Conservation (phyloP, 2,888 invertebrate species). For the Polietes domitor region DNA sequence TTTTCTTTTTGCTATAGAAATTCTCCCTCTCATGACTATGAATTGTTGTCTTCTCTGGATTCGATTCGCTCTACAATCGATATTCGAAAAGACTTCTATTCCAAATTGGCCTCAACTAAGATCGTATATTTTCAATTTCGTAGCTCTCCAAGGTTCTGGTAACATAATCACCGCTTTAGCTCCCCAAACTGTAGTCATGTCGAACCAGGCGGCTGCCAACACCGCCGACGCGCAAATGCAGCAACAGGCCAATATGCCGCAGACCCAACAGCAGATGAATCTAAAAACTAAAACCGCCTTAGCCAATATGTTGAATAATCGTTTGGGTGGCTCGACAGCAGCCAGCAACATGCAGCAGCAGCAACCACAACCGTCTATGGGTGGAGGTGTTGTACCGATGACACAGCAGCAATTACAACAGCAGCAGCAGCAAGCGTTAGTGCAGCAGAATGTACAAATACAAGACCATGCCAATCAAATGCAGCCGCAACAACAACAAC, state of each 20-base stretch:
- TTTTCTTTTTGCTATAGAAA: background rate
- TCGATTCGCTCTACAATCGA: background rate
- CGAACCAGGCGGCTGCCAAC: conserved; percentile 69
- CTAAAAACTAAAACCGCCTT: conserved; percentile 95
- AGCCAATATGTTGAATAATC: conserved; percentile 95
- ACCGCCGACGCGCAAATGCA: conserved; percentile 72
- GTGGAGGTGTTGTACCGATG: conserved; percentile 18
- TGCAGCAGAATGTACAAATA: conserved; percentile 76
- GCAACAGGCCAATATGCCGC: conserved; percentile 73
- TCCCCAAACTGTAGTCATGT: conserved; percentile 74
- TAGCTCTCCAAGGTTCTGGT: conserved; percentile 69
- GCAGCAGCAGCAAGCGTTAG: conserved; percentile 57
- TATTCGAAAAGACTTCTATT: background rate
- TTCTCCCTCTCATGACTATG: background rate
- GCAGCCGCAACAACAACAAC: conserved; percentile 66
- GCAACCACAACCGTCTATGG: conserved; percentile 60
- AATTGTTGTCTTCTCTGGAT: background rate
- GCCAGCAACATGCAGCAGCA: conserved; percentile 69
- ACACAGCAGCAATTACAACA: conserved; percentile 66
- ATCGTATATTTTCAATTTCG: conserved; percentile 17
- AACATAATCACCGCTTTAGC: conserved; percentile 69
- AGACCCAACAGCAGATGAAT: conserved; percentile 85
- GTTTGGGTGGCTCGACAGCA: conserved; percentile 84
- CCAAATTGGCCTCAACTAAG: background rate
- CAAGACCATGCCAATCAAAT: conserved; percentile 68